These are phyloP conservation scores for Anthoscopus minutus DNA, from an alignment of 2,113 vertebrate genomes.

Conservation along the genomic window DNA sequence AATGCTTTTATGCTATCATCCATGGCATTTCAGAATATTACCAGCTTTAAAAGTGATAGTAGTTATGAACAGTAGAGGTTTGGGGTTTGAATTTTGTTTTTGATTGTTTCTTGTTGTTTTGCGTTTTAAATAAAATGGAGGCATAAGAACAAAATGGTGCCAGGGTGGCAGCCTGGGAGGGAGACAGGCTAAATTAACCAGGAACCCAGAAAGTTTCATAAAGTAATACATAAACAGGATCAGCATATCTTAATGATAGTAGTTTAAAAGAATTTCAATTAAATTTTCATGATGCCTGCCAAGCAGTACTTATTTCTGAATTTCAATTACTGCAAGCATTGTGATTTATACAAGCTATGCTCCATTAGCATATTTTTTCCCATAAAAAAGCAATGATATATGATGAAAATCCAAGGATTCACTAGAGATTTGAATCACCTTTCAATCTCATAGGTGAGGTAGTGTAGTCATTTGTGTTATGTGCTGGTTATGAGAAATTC, in stretches of 20 bases:
- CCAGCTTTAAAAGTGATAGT: neutral
- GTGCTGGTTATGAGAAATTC: constrained; percentile 62
- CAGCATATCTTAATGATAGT: neutral
- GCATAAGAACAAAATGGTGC: neutral
- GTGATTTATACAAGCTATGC: constrained; percentile 60
- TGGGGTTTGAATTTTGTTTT: neutral
- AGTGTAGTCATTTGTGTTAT: constrained; percentile 71
- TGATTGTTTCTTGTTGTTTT: neutral
- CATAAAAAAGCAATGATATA: constrained; percentile 10
- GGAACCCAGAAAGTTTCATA: neutral
- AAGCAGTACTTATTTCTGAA: neutral
- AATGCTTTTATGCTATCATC: neutral
- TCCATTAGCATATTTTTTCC: constrained; percentile 9
- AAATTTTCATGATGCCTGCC: neutral
- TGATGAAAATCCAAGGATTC: constrained; percentile 31
- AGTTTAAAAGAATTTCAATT: neutral
- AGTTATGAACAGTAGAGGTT: neutral
- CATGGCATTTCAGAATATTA: neutral
- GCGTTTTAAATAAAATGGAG: neutral
- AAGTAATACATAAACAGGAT: neutral
- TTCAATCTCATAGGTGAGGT: constrained; percentile 73
- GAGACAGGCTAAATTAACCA: constrained; percentile 1
- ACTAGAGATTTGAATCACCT: constrained; percentile 59
- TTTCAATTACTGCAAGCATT: constrained; percentile 29
- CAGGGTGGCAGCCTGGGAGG: neutral